A percentile compares a stretch with the other conserved stretches of the same genome.
phyloP scores from a whole-genome alignment of 2,888 invertebrate genomes.

The Steinernema scapterisci region DNA sequence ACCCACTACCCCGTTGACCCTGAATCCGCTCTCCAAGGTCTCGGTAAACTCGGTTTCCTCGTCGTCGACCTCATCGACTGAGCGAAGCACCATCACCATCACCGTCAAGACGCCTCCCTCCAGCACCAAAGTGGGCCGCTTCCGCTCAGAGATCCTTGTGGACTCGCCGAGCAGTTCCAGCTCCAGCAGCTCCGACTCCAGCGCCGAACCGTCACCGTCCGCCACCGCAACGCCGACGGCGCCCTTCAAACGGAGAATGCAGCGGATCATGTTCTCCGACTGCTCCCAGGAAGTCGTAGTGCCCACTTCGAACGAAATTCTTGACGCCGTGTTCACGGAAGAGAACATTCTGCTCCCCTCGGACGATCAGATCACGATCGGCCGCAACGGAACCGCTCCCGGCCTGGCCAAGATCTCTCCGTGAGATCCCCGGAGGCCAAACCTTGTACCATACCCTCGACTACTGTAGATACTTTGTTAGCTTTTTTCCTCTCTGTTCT shows the following conservation, averaged over 20 bases:
- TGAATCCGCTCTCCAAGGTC: not conserved
- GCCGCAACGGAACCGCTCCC: conserved; percentile 3
- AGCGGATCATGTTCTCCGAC: conserved; percentile 15
- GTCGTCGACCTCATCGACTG: not conserved
- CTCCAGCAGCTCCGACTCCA: not conserved
- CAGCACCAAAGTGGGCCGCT: conserved; percentile 6
- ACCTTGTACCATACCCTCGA: not conserved
- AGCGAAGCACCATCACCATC: not conserved
- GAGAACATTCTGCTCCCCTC: not conserved
- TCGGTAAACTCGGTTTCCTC: not conserved
- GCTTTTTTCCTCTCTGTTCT: not conserved
- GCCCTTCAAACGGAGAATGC: not conserved
- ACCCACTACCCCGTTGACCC: not conserved
- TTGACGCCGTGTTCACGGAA: conserved; percentile 25
- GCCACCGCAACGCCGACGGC: not conserved
- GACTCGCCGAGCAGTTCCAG: not conserved
- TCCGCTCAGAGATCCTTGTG: conserved; percentile 3
- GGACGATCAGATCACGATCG: conserved; percentile 20
- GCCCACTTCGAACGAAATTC: not conserved
- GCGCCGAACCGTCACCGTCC: not conserved
- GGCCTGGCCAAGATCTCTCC: not conserved
- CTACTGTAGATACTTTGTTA: conserved; percentile 7
- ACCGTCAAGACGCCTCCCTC: no score
- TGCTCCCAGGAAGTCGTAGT: not conserved
- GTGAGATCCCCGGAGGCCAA: not conserved